phyloP scores from a whole-genome alignment of 2,888 invertebrate genomes.

The Aspidiotus rigidus region DNA sequence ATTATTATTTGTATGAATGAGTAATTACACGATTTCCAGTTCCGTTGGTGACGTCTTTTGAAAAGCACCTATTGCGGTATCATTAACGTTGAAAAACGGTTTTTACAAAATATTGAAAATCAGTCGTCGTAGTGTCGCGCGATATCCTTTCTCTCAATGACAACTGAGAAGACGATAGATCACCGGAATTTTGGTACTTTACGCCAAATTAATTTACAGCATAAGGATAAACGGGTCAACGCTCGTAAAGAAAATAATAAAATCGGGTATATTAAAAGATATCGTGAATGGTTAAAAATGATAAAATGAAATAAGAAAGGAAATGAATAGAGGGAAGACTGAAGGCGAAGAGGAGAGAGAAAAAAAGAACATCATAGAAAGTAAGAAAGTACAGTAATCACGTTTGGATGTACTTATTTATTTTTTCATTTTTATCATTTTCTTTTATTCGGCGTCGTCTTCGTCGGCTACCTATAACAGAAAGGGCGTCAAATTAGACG shows the following conservation, averaged over 20 bases:
- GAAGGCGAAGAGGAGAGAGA: not conserved
- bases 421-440: not conserved
- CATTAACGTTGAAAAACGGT: too few species aligned
- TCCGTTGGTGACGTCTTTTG: too few species aligned
- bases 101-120: too few species aligned
- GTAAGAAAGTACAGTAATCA: constrained; percentile 29
- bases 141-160: constrained; percentile 9
- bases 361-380: constrained; percentile 24
- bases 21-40: too few species aligned
- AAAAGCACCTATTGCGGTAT: too few species aligned
- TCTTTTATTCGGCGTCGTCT: not conserved
- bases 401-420: constrained; percentile 12
- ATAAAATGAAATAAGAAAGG: constrained; percentile 21
- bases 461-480: constrained; percentile 7
- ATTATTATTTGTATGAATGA: too few species aligned
- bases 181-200: constrained; percentile 11
- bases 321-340: not conserved
- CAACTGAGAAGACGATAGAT: not conserved
- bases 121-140: not conserved
- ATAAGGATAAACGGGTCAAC: constrained; percentile 26
- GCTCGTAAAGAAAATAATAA: constrained; percentile 23
- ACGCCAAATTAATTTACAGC: constrained; percentile 26
- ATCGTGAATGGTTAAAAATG: constrained; percentile 23
- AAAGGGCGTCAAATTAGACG: constrained; percentile 9
- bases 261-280: constrained; percentile 16